These are phyloP conservation scores for Aldabrachelys gigantea DNA, from an alignment of 2,113 vertebrate species.

Conservation along the genomic window DNA sequence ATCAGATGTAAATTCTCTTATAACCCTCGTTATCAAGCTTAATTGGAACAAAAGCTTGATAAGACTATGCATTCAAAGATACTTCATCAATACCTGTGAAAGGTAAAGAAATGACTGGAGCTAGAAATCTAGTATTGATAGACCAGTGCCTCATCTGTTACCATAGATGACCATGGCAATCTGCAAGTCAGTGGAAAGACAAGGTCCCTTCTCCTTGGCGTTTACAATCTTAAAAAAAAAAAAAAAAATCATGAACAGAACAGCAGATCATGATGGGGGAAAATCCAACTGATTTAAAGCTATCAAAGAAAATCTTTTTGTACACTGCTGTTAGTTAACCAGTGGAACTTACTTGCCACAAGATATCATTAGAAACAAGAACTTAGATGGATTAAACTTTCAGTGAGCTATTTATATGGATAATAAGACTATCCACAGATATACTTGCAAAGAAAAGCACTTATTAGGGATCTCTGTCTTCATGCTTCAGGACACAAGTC, in stretches of 20 bases:
- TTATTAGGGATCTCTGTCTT: not conserved
- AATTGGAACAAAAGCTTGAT: constrained; percentile 62
- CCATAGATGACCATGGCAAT: not conserved
- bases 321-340: not conserved
- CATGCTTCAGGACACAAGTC: not conserved
- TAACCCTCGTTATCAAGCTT: constrained; percentile 61
- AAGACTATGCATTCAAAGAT: constrained; percentile 20
- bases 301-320: not conserved
- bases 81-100: constrained; percentile 48
- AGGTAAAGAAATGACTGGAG: not conserved
- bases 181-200: not conserved
- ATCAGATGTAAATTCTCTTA: constrained; percentile 45
- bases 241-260: not conserved
- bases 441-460: not conserved
- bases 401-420: fast-evolving
- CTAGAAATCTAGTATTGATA: not conserved
- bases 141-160: not conserved
- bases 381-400: not conserved
- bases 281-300: not conserved
- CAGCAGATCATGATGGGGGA: not conserved
- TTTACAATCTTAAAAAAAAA: not conserved
- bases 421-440: fast-evolving
- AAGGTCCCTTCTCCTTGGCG: not conserved
- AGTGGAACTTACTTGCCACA: not conserved
- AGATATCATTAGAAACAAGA: not conserved